Base-by-base conservation (phyloP, 2,113 vertebrate genomes). In the Polypterus bichir region DNA sequence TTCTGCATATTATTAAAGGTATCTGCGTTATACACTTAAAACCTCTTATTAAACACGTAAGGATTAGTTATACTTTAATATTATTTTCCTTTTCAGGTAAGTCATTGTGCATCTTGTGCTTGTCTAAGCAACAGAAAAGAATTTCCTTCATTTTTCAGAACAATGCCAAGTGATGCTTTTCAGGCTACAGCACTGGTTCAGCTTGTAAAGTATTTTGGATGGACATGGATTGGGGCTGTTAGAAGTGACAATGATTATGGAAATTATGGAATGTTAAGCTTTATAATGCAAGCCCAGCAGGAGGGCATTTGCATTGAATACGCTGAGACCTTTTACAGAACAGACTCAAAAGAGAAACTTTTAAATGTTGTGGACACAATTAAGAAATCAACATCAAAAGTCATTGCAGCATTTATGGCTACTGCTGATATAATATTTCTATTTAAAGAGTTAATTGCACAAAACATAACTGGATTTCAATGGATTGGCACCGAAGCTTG, bases 181-280 rank as follows among this genome's bases (percentile, higher is more conserved):
- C 60, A 62, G 48, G 46, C 60, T 10, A 62, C 46, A 9, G 60
- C 60, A 48, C 46, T 62, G 6, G 46, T 48, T 8, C 10, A 49
- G 46, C 48, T 62, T 46, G 60, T 64, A 44, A 46, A 59, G 49
- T 11, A 5, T 1, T 64, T 64, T 57, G 63, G 63, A 45, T 64
- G 63, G 63, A 64, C 46, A 2, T 64, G 63, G 63, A 48, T 64
- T 47, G 63, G 63, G 9, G 58, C 63, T 10, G 10, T 64, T 47
- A 59, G 63, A 46, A 53, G 57, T 46, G 58, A 64, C 56, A 64
- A 5, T 7, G 63, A 64, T 59, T 64, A 64, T 49, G 63, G 63
- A 11, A 59, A 59, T 44, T 56, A 57, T 58, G 62, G 62, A 45
- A 61, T 61, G 49, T 5, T 11, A 3, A 49, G n/a, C 6, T 52